Base-by-base conservation (phyloP, 2,113 vertebrate genomes). In the Bos javanicus region DNA sequence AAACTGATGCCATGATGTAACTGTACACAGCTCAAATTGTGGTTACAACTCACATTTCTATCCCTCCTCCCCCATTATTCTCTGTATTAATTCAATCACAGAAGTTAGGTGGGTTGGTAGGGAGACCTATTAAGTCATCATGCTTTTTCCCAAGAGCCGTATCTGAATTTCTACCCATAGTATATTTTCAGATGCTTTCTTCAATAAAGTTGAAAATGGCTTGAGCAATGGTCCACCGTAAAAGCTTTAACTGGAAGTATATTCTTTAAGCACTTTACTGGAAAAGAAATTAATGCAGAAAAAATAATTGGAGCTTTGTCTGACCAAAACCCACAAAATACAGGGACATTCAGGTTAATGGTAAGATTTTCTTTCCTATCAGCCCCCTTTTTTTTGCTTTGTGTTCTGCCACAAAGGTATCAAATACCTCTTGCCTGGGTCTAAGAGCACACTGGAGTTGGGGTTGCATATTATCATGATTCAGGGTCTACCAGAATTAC, bases 201-300 rank as follows among this genome's bases (percentile, higher is more conserved):
- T 71, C 30, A 96, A 74, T 96, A 93, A 88, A 94, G 67, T 56
- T 97, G 78, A 86, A 94, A 97, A 97, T 95, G 52, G 30, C 82
- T 97, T 95, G 91, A 98, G 57, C 92, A 97, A 90, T 96, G 19
- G 46, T 84, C 23, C 50, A 95, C 56, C 62, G 26, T 97, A 95
- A 97, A 97, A 97, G 94, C 85, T 97, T 96, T 98, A 97, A 95
- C 94, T 97, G 91, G 96, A 98, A 98, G 36, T 78, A 67, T 91
- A 60, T 93, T 95, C 76, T 96, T 91, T 87, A 96, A 96, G 95
- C 25, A 56, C 57, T 98, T 97, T 97, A 95, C 91, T 3, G 7
- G 83, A 94, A 97, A 86, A 96, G 36, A 96, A 95, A 84, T 95
- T 97, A 95, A 96, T 92, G 46, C 52, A 94, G 76, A 94, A 94